Conservation (phyloP, 2,888 invertebrate species). For the Carabus problematicus region DNA sequence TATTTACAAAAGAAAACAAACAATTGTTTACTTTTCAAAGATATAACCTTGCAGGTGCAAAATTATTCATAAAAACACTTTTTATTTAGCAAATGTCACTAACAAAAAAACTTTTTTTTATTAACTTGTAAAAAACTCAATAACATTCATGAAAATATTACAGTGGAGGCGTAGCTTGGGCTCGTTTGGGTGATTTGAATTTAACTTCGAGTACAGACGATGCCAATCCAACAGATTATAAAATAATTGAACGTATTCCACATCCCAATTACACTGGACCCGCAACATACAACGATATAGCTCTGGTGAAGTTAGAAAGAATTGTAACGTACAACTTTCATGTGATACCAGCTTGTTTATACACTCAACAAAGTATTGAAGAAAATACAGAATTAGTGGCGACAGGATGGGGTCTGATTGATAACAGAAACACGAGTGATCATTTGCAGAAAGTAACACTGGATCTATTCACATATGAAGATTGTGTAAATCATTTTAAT, state of each 20-base stretch:
- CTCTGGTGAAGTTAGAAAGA: slow-evolving; percentile 55
- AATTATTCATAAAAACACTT: too few relatives aligned
- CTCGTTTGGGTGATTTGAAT: slow-evolving; percentile 49
- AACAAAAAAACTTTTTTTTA: too few relatives aligned
- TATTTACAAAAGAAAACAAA: too few relatives aligned
- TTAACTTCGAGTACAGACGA: slow-evolving; percentile 44
- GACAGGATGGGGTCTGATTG: slow-evolving; percentile 48
- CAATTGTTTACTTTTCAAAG: too few relatives aligned
- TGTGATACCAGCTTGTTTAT: slow-evolving; percentile 60
- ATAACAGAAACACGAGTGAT: slow-evolving; percentile 42
- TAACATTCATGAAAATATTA: neutral
- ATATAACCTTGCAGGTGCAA: too few relatives aligned
- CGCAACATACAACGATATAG: slow-evolving; percentile 60
- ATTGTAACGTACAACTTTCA: slow-evolving; percentile 51
- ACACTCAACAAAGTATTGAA: slow-evolving; percentile 38
- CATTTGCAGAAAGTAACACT: slow-evolving; percentile 47
- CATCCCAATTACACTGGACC: slow-evolving; percentile 57
- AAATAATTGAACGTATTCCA: slow-evolving; percentile 49
- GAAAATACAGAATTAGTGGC: slow-evolving; percentile 40
- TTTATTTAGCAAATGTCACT: too few relatives aligned
- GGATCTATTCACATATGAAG: slow-evolving; percentile 39
- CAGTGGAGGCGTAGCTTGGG: slow-evolving; percentile 47
- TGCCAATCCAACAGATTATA: slow-evolving; percentile 49
- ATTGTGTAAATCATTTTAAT: slow-evolving; percentile 44
- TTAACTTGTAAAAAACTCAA: too few relatives aligned